Percentiles rank a stretch among this genome's conserved stretches.
These are phyloP conservation scores for Doryteuthis pealeii DNA, from an alignment of 1,140 invertebrate genomes.

Conservation along the genomic window DNA sequence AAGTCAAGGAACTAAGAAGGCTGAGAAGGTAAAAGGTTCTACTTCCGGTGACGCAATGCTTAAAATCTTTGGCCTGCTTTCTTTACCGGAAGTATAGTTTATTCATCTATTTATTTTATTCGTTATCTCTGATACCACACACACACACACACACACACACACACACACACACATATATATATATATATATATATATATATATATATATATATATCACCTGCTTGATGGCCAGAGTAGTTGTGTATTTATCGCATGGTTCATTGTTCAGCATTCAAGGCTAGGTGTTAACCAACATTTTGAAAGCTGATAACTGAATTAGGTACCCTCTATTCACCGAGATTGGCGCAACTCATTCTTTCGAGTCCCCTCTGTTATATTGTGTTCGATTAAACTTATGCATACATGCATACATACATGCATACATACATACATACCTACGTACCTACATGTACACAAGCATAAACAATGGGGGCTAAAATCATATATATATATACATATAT, in stretches of 20 bases:
- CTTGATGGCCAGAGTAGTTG: neutral
- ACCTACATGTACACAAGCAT: neutral
- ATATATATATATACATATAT: neutral
- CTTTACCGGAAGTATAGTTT: neutral
- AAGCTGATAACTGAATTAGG: neutral
- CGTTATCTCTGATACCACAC: too few relatives aligned
- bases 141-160: neutral
- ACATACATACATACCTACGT: neutral
- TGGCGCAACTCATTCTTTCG: too few relatives aligned
- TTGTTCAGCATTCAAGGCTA: neutral
- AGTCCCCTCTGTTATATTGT: neutral
- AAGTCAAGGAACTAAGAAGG: neutral
- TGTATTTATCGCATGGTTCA: neutral
- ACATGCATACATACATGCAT: neutral
- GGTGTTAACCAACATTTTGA: neutral
- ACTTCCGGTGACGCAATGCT: neutral
- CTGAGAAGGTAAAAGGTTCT: neutral
- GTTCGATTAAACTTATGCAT: neutral
- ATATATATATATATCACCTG: too few relatives aligned
- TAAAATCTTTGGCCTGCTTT: neutral
- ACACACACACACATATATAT: neutral
- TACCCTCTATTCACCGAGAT: too few relatives aligned
- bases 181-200: neutral
- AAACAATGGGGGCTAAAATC: neutral
- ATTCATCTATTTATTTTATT: neutral